Evolutionary conservation across 2,797 vertebrate genomes (phyloP).

Genomic region (Phalanger gymnotis): DNA sequence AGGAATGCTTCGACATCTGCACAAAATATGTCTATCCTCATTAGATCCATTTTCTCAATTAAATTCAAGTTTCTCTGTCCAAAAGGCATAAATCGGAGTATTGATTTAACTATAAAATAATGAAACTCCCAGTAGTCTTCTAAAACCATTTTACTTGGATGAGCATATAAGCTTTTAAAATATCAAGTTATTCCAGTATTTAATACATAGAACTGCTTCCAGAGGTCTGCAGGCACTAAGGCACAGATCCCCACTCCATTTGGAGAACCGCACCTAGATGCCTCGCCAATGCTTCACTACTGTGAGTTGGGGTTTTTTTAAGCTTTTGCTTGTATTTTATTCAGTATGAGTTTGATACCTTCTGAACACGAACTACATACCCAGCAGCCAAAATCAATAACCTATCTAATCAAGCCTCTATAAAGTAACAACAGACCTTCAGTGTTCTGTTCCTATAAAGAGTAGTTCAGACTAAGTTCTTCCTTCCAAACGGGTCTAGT

Average conservation of each 20-base stretch:
- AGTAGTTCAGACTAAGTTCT: conserved; percentile 76
- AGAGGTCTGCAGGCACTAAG: conserved; percentile 84
- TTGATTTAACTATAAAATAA: conserved; percentile 87
- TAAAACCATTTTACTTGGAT: conserved; percentile 88
- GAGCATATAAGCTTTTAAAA: conserved; percentile 87
- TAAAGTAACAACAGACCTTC: conserved; percentile 82
- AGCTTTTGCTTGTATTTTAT: conserved; percentile 84
- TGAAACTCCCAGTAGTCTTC: conserved; percentile 86
- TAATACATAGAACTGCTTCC: conserved; percentile 87
- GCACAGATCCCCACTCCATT: conserved; percentile 82
- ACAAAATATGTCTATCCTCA: conserved; percentile 85
- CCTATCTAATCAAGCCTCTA: conserved; percentile 86
- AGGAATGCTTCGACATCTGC: conserved; percentile 78
- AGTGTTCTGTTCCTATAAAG: conserved; percentile 82
- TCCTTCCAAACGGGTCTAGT: conserved; percentile 76
- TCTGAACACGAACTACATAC: conserved; percentile 80
- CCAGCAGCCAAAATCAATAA: conserved; percentile 87
- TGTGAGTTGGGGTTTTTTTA: conserved; percentile 67
- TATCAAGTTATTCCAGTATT: conserved; percentile 88
- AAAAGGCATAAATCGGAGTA: conserved; percentile 87
- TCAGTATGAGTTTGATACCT: conserved; percentile 83
- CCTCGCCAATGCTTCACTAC: conserved; percentile 77
- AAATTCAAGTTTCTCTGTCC: conserved; percentile 86
- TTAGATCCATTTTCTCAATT: conserved; percentile 88
- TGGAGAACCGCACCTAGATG: conserved; percentile 71